Evolutionary conservation across 2,113 vertebrate species (phyloP).

Genomic region (Poecile atricapillus): DNA sequence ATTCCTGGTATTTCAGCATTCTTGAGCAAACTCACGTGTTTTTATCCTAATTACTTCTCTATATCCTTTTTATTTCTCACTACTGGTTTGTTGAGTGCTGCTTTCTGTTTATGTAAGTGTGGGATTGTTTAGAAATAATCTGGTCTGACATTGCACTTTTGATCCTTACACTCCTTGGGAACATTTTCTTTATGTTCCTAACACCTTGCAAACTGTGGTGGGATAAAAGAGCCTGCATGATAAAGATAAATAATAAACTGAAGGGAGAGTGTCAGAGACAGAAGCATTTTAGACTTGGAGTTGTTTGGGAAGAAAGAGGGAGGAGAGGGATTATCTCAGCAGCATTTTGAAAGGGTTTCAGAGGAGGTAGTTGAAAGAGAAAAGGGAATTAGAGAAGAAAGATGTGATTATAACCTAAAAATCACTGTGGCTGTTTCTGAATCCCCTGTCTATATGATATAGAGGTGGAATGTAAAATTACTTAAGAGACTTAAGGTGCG

Average conservation of each 20-base stretch:
- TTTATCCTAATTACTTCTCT: background rate
- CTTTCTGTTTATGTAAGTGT: background rate
- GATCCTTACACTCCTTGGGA: background rate
- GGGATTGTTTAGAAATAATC: slow-evolving; percentile 2
- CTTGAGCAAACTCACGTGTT: background rate
- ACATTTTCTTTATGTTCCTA: background rate
- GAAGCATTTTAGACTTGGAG: background rate
- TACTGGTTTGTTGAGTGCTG: background rate
- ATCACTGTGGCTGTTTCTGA: background rate
- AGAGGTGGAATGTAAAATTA: background rate
- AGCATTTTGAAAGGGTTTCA: background rate
- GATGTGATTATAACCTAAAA: background rate
- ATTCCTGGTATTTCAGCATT: background rate
- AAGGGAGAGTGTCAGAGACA: background rate
- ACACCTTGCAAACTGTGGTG: background rate
- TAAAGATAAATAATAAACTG: background rate
- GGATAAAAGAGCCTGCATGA: background rate
- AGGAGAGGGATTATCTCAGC: background rate
- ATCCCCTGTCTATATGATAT: background rate
- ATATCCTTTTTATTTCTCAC: background rate
- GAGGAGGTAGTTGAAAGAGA: background rate
- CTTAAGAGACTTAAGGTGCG: background rate
- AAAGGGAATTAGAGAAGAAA: background rate
- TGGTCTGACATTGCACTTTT: background rate
- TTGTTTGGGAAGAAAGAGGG: background rate